Base-by-base conservation (phyloP, 2,888 invertebrate genomes). In the Eupelmus urozonus region DNA sequence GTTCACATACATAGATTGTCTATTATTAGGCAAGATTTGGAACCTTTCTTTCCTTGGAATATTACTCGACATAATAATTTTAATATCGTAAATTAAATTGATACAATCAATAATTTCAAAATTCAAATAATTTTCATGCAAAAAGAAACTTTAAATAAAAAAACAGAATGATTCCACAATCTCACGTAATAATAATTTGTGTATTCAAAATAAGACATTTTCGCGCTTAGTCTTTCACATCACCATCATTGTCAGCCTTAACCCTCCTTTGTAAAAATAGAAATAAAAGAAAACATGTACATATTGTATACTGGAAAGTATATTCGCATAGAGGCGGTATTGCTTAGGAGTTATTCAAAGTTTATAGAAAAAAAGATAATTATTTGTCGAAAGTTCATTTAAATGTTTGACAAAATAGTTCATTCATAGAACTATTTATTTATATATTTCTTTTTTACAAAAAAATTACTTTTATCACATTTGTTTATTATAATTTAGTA, bases 171-270 rank as follows among this genome's bases (percentile, higher is more conserved):
- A 18, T 53, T 16, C n/a, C 2, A 53, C 27, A 42, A 70, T 59
- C 45, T 70, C 57, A 40, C 45, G 11, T 51, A 62, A 53, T 16
- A 34, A 53, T 63, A 63, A 49, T 20, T 20, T 34, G 34, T 34
- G 45, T 45, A 45, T 34, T 34, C 34, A 45, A 45, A 4, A 20
- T 53, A 53, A 53, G 2, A 53, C 53, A 53, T 4, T 53, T 20
- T 20, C 4, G 20, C 20, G 3, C 4, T 45, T 53, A 53, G 11
- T 18, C 63, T 76, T 76, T 63, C 72, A 72, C 63, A 76, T 76
- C 51, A 59, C 45, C 62, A 49, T 73, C 59, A 74, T 29, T 75
- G 60, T 80, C 80, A 80, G 80, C 76, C 80, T 80, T 77, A 74
- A 76, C 70, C 74, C 74, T 80, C 74, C 76, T 51, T 73, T 79